Evolutionary conservation across 2,888 invertebrate species (phyloP).

Genomic region (Megamerina dolium): DNA sequence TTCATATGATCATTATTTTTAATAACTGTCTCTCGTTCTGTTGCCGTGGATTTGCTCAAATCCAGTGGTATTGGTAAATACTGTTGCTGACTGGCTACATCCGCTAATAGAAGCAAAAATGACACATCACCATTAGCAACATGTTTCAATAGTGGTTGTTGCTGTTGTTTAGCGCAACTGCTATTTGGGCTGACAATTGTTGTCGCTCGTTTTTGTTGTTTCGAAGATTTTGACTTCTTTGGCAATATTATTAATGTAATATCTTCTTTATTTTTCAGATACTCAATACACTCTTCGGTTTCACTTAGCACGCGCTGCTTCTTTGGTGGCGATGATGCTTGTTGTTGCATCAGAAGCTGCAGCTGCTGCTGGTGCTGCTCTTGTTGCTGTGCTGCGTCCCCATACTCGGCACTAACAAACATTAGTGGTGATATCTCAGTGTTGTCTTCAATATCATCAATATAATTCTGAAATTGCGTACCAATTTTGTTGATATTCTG

Average conservation of each 20-base stretch:
- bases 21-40: too few relatives aligned
- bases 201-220: conserved; percentile 14
- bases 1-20: too few relatives aligned
- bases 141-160: conserved; percentile 13
- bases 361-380: too few relatives aligned
- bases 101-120: conserved; percentile 36
- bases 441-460: conserved; percentile 48
- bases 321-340: conserved; percentile 18
- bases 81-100: conserved; percentile 40
- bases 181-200: neutral
- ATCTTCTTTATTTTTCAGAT: conserved; percentile 48
- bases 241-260: conserved; percentile 47
- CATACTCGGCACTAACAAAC: conserved; percentile 26
- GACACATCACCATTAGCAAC: neutral
- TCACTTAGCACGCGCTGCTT: conserved; percentile 37
- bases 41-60: conserved; percentile 37
- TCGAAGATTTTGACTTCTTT: conserved; percentile 22
- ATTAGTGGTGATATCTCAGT: conserved; percentile 44
- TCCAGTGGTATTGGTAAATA: conserved; percentile 38
- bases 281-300: conserved; percentile 47
- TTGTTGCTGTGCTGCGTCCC: neutral
- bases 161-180: conserved; percentile 8
- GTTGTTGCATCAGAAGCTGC: too few relatives aligned
- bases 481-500: conserved; percentile 47
- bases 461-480: conserved; percentile 48